phyloP scores from a whole-genome alignment of 2,888 invertebrate species.

The Cyclophora albipunctata region DNA sequence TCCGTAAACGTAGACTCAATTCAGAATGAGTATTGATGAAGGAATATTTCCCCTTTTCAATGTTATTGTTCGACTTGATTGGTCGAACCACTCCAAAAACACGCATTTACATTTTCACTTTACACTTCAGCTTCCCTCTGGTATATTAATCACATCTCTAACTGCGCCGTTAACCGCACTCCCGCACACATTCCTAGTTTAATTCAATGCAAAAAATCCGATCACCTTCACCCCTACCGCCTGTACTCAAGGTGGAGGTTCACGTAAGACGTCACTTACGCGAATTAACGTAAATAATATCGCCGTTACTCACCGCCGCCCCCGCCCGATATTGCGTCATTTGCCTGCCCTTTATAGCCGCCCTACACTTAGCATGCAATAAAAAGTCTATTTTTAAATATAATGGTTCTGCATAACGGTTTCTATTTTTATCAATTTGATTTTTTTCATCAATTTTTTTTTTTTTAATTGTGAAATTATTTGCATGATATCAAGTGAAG shows the following conservation, averaged over 20 bases:
- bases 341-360: constrained; percentile 60
- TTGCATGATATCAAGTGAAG: too few species aligned
- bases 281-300: constrained; percentile 75
- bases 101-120: too few species aligned
- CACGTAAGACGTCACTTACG: constrained; percentile 70
- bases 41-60: too few species aligned
- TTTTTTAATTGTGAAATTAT: too few species aligned
- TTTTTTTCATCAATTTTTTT: background rate
- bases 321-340: constrained; percentile 57
- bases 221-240: too few species aligned
- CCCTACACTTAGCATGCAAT: constrained; percentile 62
- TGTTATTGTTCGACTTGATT: too few species aligned
- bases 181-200: too few species aligned
- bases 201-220: too few species aligned
- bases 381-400: constrained; percentile 65
- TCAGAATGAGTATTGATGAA: too few species aligned
- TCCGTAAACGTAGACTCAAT: too few species aligned
- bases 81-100: too few species aligned
- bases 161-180: background rate
- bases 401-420: constrained; percentile 19
- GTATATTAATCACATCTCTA: background rate
- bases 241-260: constrained; percentile 42
- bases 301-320: constrained; percentile 53
- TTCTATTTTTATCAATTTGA: constrained; percentile 24
- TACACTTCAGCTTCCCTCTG: too few species aligned